Evolutionary conservation across 2,888 invertebrate genomes (phyloP), one percentile per base, ranked within the genome.

Genomic region (Eupithecia inturbata): DNA sequence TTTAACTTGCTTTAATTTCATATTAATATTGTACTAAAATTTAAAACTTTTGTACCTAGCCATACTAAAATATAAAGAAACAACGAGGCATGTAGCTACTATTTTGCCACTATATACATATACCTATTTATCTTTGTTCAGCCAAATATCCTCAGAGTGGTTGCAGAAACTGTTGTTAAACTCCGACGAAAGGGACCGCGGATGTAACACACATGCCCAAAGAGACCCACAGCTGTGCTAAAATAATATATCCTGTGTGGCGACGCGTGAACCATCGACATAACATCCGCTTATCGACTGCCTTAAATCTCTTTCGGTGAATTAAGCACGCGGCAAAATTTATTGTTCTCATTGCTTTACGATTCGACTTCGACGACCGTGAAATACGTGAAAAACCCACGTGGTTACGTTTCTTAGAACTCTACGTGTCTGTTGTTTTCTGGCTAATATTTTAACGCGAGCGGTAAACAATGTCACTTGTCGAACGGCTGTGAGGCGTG

Each of bases 271-370:
- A 85, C 83, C 84, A 81, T 85, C 83, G 83, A 85, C 87, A 87
- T 84, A 85, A 87, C 88, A 87, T 83, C 85, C 87, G 84, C 87
- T 85, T 88, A 89, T 89, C 89, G 88, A 81, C 87, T 86, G 82
- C 86, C 85, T 87, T 89, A 90, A 90, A 90, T 90, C 90, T 90
- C 85, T 88, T 83, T 84, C 88, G 84, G 85, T 84, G 86, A 88
- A 89, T 87, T 89, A 88, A 88, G 81, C 87, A 87, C 86, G 79
- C 81, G 81, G 82, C 78, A 74, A 82, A 85, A 87, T 87, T 86
- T 87, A 88, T 85, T 81, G 82, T 83, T 79, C 82, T 83, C 83
- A 83, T 86, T 82, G 84, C 82, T 84, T 84, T 79, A 79, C 81
- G 71, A 79, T 83, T 81, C 83, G 81, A 80, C 81, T 82, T 79